Evolutionary conservation across 2,113 vertebrate species (phyloP).

Genomic region (Typhlomys cinereus): DNA sequence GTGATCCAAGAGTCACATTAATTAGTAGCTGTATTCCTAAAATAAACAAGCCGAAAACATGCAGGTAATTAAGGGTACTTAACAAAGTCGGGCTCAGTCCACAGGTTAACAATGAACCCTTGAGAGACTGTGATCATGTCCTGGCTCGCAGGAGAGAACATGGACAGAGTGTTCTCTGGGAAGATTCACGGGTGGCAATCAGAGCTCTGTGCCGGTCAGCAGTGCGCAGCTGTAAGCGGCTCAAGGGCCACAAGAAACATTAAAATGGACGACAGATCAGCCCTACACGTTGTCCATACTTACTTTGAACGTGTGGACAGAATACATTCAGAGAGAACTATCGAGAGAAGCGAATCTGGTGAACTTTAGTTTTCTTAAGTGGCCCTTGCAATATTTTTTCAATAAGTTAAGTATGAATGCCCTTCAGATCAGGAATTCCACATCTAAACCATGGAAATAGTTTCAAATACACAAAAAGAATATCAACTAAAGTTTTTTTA

Average conservation of each 20-base stretch:
- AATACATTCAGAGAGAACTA: background rate
- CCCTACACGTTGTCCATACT: background rate
- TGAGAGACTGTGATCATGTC: constrained; percentile 20
- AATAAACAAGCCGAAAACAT: constrained; percentile 58
- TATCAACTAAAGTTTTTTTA: background rate
- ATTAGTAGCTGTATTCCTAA: constrained; percentile 62
- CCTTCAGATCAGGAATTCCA: constrained; percentile 25
- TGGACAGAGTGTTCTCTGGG: background rate
- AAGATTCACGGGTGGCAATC: background rate
- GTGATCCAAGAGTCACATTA: constrained; percentile 39
- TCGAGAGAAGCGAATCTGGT: background rate
- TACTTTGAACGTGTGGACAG: background rate
- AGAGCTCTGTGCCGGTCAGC: background rate
- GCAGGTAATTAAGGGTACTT: constrained; percentile 58
- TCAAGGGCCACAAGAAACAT: background rate
- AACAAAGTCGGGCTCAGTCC: constrained; percentile 26
- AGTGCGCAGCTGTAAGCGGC: background rate
- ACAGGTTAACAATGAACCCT: constrained; percentile 50
- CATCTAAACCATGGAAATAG: constrained; percentile 4
- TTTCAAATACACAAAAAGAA: constrained; percentile 43
- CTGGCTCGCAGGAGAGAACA: constrained; percentile 41
- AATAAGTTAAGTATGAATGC: background rate
- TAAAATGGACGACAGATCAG: background rate
- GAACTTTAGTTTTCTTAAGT: background rate
- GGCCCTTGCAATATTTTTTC: background rate